Conservation (phyloP, 2,797 vertebrate species). For the Phrynocephalus forsythii region DNA sequence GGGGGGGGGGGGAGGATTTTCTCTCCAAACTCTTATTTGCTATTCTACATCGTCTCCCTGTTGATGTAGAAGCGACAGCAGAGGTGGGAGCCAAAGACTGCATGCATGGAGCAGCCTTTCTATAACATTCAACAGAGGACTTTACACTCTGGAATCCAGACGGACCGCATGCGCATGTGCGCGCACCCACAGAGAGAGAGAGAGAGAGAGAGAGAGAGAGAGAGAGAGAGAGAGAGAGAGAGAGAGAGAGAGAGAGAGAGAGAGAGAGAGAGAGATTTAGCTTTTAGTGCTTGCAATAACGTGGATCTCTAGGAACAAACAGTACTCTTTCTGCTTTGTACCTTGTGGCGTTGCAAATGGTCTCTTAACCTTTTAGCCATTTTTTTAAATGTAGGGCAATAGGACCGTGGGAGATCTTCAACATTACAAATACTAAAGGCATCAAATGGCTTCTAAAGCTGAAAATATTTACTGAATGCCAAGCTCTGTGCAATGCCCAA, state of each 20-base stretch:
- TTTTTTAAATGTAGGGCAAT: accelerated
- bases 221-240: too few species aligned
- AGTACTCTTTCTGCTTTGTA: accelerated
- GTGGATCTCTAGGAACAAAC: neutral
- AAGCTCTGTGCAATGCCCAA: conserved; percentile 49
- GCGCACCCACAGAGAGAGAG: too few species aligned
- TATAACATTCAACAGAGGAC: conserved; percentile 33
- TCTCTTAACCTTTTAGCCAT: conserved; percentile 13
- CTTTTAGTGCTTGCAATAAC: neutral
- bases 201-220: conserved; percentile 8
- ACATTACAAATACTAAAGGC: conserved; percentile 15
- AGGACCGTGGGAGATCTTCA: accelerated
- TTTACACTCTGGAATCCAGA: conserved; percentile 30
- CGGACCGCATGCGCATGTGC: neutral
- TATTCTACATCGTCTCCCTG: conserved; percentile 62
- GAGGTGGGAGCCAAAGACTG: conserved; percentile 57
- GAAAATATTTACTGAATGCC: conserved; percentile 53
- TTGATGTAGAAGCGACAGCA: conserved; percentile 60
- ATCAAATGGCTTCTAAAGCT: conserved; percentile 27
- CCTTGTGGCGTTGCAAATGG: neutral
- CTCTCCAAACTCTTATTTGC: conserved; percentile 64
- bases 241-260: conserved; percentile 6
- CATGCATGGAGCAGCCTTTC: conserved; percentile 59
- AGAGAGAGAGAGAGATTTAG: conserved; percentile 46
- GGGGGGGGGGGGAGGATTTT: conserved; percentile 60